Base-by-base conservation (phyloP, 2,888 invertebrate genomes). In the Agonopterix subpropinquella region DNA sequence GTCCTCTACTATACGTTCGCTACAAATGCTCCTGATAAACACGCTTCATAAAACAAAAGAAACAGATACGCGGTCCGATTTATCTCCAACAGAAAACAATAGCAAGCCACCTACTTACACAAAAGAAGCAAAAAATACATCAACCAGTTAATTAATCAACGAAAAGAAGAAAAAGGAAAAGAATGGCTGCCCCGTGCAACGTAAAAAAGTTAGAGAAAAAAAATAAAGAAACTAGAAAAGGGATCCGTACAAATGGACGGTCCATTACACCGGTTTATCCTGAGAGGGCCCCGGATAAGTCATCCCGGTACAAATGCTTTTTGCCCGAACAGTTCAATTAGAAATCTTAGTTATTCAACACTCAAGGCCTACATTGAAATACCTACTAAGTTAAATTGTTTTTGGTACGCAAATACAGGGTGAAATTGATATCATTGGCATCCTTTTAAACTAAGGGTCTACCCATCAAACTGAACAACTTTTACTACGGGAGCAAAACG, bases 261-360 rank as follows among this genome's bases (percentile, higher is more conserved):
- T 67, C 70, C 72, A 74, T 77, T 79, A 63, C 67, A 28, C 61
- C 61, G 73, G 77, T 73, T 73, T 73, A 74, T 69, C 64, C 70
- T 67, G 62, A 67, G 64, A 62, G 48, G 62, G 65, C 63, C 67
- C 62, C 64, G 63, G 61, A 63, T 76, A 77, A 73, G 76, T 77
- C 75, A 75, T 76, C 63, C 66, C 49, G 62, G 53, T 51, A 44
- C 49, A 47, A 44, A 37, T 44, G 48, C 44, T 52, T 52, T 51
- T 52, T 52, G 46, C 48, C 39, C 39, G 45, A 18, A n/a, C 47
- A 44, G 43, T 54, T 53, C 53, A 54, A 56, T 56, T 56, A 56
- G 50, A 54, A 28, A 28, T 28, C 5, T 28, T 28, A 28, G 5
- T 28, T 28, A 28, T 28, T 28, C 5, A 28, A 28, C 7, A 28